phyloP scores from a whole-genome alignment of 2,888 invertebrate species.

The Sericinus montela region DNA sequence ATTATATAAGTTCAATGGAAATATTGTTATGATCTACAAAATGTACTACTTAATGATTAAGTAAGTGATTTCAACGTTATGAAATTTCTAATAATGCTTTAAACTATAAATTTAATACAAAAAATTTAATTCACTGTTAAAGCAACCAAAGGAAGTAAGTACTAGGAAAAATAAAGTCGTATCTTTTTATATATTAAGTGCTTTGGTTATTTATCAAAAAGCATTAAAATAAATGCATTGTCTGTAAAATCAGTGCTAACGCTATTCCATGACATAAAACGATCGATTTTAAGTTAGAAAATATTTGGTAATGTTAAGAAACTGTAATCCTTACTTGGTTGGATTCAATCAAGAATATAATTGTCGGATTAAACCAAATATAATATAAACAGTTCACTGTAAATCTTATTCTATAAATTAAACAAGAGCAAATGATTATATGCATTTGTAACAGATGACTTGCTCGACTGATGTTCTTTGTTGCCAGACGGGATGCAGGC shows the following conservation, averaged over 20 bases:
- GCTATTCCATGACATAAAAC: no score
- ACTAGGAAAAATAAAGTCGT: no score
- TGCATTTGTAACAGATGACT: conserved; percentile 10
- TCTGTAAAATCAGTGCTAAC: neutral
- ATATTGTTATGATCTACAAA: conserved; percentile 4
- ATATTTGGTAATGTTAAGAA: no score
- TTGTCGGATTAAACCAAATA: neutral
- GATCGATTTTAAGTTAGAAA: no score
- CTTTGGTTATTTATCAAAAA: no score
- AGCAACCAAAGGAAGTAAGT: no score
- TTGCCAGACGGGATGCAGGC: conserved; percentile 57
- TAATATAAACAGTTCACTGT: conserved; percentile 19
- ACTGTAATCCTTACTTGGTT: neutral
- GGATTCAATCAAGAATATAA: neutral
- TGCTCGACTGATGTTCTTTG: conserved; percentile 36
- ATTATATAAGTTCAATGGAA: conserved; percentile 4
- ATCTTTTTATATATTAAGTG: no score
- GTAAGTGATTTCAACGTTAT: neutral
- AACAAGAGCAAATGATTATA: neutral
- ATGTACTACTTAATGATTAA: conserved; percentile 4
- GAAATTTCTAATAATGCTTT: neutral
- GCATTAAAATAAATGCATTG: neutral
- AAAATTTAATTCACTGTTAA: no score
- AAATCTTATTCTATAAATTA: conserved; percentile 17
- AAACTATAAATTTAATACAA: no score